Conservation (phyloP, 2,797 vertebrate genomes). For the Pangasius larnaudii region DNA sequence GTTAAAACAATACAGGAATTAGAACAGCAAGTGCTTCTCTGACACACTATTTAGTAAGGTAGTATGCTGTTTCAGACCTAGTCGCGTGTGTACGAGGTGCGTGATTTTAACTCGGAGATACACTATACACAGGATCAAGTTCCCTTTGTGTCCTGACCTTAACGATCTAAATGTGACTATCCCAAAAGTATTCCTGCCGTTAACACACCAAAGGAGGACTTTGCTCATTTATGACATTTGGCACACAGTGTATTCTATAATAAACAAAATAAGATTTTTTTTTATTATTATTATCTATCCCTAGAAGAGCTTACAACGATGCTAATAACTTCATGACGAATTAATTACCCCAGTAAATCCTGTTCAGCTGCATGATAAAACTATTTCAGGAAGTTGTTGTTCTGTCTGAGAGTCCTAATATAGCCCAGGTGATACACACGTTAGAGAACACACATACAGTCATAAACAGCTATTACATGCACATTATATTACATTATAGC, state of each 20-base stretch:
- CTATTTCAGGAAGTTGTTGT: not conserved
- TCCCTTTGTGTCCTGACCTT: slow-evolving; percentile 16
- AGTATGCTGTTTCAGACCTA: not conserved
- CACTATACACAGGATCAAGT: slow-evolving; percentile 1
- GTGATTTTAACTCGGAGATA: not conserved
- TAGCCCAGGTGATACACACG: not conserved
- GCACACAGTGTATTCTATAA: not conserved
- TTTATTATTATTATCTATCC: not conserved
- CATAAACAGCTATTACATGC: not conserved
- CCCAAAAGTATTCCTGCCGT: not conserved
- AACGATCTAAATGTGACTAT: slow-evolving; percentile 10
- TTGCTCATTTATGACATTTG: not conserved
- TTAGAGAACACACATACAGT: not conserved
- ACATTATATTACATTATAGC: not conserved
- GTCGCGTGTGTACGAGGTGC: not conserved
- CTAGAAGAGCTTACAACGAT: too few species aligned
- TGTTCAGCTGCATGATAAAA: not conserved
- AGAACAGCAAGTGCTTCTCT: not conserved
- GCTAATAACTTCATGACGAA: not conserved
- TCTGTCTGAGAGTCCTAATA: not conserved
- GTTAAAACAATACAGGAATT: accelerated
- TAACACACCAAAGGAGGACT: not conserved
- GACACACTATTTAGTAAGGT: not conserved
- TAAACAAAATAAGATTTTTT: not conserved
- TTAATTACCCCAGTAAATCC: not conserved